Percentiles rank a stretch among this genome's conserved stretches.
Conservation (phyloP, 2,888 invertebrate genomes). For the Eurytoma californica region DNA sequence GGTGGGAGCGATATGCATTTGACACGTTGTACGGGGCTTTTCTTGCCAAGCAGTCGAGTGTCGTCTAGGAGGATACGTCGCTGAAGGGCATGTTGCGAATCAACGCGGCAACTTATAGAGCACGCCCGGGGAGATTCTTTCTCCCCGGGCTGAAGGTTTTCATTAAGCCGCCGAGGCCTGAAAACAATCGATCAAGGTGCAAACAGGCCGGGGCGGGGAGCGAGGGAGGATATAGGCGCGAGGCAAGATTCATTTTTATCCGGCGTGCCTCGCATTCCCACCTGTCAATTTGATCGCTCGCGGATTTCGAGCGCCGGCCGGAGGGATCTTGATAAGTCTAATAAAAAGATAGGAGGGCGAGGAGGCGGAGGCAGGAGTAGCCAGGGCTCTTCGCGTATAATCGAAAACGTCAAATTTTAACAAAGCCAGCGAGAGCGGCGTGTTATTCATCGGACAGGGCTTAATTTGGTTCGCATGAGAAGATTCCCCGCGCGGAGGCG, state of each 20-base stretch:
- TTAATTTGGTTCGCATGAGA: slow-evolving; percentile 73
- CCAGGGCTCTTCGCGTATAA: slow-evolving; percentile 61
- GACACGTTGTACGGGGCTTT: slow-evolving; percentile 68
- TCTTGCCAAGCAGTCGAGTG: slow-evolving; percentile 64
- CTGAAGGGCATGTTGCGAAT: slow-evolving; percentile 70
- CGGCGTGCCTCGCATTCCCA: slow-evolving; percentile 36
- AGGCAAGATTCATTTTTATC: slow-evolving; percentile 31
- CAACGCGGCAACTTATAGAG: slow-evolving; percentile 58
- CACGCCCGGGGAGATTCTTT: slow-evolving; percentile 59
- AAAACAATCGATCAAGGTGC: slow-evolving; percentile 34
- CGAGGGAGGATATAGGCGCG: neutral
- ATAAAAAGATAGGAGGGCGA: slow-evolving; percentile 27
- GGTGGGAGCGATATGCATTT: slow-evolving; percentile 65
- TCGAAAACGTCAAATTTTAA: slow-evolving; percentile 72
- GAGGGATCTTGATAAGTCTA: slow-evolving; percentile 53
- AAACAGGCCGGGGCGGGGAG: neutral
- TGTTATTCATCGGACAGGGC: slow-evolving; percentile 74
- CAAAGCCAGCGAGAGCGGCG: slow-evolving; percentile 67
- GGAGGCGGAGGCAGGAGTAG: slow-evolving; percentile 37
- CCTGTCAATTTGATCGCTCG: slow-evolving; percentile 53
- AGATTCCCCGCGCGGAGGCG: slow-evolving; percentile 60
- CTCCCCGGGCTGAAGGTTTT: neutral
- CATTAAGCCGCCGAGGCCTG: neutral
- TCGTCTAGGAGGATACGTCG: slow-evolving; percentile 63
- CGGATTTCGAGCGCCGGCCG: slow-evolving; percentile 36